Percentiles rank a stretch among this genome's conserved stretches.
These are phyloP conservation scores for Cyclina sinensis DNA, from an alignment of 1,140 invertebrate species.

Conservation along the genomic window DNA sequence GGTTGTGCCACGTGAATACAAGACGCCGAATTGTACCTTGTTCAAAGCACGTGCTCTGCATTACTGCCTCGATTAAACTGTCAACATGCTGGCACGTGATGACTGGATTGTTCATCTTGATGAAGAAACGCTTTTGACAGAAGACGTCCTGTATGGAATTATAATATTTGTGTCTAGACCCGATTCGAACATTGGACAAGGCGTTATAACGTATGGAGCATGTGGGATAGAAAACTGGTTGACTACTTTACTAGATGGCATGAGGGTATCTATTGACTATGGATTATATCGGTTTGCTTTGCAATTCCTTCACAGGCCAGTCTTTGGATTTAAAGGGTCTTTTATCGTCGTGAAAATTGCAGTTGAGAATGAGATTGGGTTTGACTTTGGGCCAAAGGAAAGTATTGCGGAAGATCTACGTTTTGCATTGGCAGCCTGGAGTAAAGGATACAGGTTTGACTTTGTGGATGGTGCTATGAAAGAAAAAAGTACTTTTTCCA, in stretches of 20 bases:
- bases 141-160: conserved; percentile 94
- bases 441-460: conserved; percentile 86
- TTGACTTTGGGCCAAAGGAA: conserved; percentile 97
- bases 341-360: conserved; percentile 90
- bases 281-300: conserved; percentile 98
- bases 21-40: conserved; percentile 95
- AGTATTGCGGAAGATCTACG: conserved; percentile 98
- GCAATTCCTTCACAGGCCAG: conserved; percentile 96
- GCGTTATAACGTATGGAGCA: conserved; percentile 96
- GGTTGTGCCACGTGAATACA: conserved; percentile 94
- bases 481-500: conserved; percentile 98
- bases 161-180: conserved; percentile 95
- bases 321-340: conserved; percentile 96
- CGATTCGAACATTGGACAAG: conserved; percentile 96
- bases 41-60: conserved; percentile 98
- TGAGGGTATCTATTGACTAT: conserved; percentile 96
- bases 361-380: conserved; percentile 96
- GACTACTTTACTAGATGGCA: conserved; percentile 98
- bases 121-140: conserved; percentile 98
- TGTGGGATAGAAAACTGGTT: conserved; percentile 96
- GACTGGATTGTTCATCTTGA: conserved; percentile 99
- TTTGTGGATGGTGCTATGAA: conserved; percentile 93
- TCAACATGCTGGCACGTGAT: conserved; percentile 93
- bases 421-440: conserved; percentile 95
- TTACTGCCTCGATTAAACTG: conserved; percentile 96